phyloP scores from a whole-genome alignment of 2,797 vertebrate genomes.

The Salarias fasciatus region DNA sequence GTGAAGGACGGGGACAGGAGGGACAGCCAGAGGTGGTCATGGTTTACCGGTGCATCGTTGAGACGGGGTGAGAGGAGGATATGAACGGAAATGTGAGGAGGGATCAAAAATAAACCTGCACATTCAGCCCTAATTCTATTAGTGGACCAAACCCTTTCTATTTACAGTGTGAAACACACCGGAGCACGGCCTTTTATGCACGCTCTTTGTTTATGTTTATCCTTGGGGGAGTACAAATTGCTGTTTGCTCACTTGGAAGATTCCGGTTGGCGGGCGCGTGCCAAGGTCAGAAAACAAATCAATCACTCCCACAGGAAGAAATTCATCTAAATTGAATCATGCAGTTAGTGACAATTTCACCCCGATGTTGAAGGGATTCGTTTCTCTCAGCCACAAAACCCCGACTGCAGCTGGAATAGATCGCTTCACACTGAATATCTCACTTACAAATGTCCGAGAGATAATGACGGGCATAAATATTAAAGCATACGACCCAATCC shows the following conservation, averaged over 20 bases:
- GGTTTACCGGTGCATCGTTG: neutral
- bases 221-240: conserved; percentile 20
- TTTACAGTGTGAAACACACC: conserved; percentile 16
- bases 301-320: conserved; percentile 55
- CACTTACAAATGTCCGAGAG: neutral
- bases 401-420: conserved; percentile 18
- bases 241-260: conserved; percentile 33
- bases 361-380: conserved; percentile 8
- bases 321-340: conserved; percentile 42
- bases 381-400: conserved; percentile 21
- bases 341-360: conserved; percentile 36
- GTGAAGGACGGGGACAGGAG: conserved; percentile 4
- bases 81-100: neutral
- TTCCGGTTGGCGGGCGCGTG: conserved; percentile 36
- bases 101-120: conserved; percentile 3
- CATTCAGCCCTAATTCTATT: conserved; percentile 9
- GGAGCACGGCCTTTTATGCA: conserved; percentile 24
- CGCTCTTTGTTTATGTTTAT: conserved; percentile 16
- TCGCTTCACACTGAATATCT: conserved; percentile 5
- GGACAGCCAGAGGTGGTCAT: neutral
- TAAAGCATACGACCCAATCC: neutral
- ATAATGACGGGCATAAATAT: conserved; percentile 1
- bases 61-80: neutral
- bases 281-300: conserved; percentile 61
- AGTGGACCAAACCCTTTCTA: conserved; percentile 9